Conservation (phyloP, 2,113 vertebrate genomes). For the Prietella phreatophila region DNA sequence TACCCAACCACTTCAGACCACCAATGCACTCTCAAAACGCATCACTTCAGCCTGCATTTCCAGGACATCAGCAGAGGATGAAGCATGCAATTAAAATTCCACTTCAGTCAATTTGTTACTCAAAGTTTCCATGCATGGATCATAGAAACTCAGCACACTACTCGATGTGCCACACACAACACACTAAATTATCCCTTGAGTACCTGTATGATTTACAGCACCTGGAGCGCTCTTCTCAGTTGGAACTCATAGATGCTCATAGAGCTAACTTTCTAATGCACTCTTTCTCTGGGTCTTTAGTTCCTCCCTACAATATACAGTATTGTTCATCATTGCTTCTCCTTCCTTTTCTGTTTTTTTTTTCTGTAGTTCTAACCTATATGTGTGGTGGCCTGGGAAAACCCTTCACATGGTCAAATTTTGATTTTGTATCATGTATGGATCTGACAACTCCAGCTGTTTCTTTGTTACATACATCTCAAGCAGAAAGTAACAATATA, state of each 20-base stretch:
- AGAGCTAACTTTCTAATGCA: neutral
- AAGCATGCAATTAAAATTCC: slow-evolving; percentile 33
- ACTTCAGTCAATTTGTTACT: slow-evolving; percentile 34
- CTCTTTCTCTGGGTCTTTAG: neutral
- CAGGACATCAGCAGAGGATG: slow-evolving; percentile 34
- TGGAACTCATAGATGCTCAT: neutral
- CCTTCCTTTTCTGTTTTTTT: neutral
- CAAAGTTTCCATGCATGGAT: slow-evolving; percentile 38
- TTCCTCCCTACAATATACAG: neutral
- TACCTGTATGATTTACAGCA: slow-evolving; percentile 26
- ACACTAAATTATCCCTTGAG: neutral
- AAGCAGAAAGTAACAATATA: neutral
- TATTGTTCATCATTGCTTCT: neutral
- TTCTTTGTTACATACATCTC: neutral
- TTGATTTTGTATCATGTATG: neutral
- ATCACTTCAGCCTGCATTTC: neutral
- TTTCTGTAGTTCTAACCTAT: neutral
- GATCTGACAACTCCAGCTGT: neutral
- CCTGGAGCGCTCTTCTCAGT: neutral
- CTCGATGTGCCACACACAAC: slow-evolving; percentile 28
- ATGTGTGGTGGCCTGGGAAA: neutral
- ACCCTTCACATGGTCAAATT: neutral
- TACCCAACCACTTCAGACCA: slow-evolving; percentile 8
- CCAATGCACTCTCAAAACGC: neutral
- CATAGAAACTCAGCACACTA: slow-evolving; percentile 26